Evolutionary conservation across 2,888 invertebrate species (phyloP).

Genomic region (Eustalomyia histrio): DNA sequence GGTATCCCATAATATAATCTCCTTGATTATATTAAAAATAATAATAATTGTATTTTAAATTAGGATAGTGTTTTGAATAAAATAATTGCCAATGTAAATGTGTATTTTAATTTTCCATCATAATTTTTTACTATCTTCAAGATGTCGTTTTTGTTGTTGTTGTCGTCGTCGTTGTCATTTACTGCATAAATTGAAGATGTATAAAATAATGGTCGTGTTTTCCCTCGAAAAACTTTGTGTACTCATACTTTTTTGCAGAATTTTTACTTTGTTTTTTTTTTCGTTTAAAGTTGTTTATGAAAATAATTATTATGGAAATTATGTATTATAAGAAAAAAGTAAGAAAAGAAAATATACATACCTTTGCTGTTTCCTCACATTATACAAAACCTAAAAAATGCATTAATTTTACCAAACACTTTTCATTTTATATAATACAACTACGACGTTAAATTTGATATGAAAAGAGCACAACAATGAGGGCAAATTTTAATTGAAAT

Average conservation of each 20-base stretch:
- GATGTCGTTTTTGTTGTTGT: no score
- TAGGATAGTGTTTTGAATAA: no score
- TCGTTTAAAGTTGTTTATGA: conserved; percentile 1
- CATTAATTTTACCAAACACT: conserved; percentile 32
- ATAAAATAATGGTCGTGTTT: not conserved
- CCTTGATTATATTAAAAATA: no score
- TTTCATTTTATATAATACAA: conserved; percentile 20
- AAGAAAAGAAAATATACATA: not conserved
- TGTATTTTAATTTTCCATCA: no score
- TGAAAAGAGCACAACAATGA: conserved; percentile 24
- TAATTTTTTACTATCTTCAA: no score
- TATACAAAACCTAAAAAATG: conserved; percentile 14
- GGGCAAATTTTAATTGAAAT: conserved; percentile 50
- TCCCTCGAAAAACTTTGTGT: not conserved
- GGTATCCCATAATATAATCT: no score
- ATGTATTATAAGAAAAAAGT: conserved; percentile 6
- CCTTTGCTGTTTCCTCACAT: not conserved
- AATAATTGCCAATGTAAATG: no score
- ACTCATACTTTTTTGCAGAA: not conserved
- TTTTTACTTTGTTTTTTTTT: not conserved
- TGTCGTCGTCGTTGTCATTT: not conserved
- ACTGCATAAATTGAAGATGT: conserved; percentile 19
- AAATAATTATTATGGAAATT: conserved; percentile 50
- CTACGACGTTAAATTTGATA: not conserved
- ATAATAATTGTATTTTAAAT: no score